phyloP scores from a whole-genome alignment of 2,113 vertebrate genomes.

The Leptodactylus fuscus region DNA sequence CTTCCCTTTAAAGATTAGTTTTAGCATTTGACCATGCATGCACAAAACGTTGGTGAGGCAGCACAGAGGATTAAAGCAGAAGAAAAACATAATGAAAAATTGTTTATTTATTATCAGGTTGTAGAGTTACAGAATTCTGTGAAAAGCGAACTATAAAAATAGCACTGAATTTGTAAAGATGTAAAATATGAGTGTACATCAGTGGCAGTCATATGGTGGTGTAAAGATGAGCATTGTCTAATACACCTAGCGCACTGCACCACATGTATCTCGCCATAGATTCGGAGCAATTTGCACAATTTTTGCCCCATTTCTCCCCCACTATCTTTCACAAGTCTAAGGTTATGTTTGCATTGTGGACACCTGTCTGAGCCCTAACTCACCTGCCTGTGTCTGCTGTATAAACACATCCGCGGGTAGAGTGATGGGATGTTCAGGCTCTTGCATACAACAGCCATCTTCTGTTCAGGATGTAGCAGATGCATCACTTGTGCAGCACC shows the following conservation, averaged over 20 bases:
- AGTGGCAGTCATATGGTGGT: not conserved
- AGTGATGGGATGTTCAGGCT: slow-evolving; percentile 16
- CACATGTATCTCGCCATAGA: too few species aligned
- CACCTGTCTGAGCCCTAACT: slow-evolving; percentile 22
- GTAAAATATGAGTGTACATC: too few species aligned
- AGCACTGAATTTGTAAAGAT: not conserved
- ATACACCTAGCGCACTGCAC: not conserved
- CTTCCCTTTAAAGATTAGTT: too few species aligned
- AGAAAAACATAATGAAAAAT: too few species aligned
- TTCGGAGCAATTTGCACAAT: not conserved
- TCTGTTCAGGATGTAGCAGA: slow-evolving; percentile 48
- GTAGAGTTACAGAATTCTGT: too few species aligned
- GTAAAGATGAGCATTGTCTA: not conserved
- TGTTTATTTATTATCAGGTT: too few species aligned
- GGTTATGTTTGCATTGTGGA: not conserved
- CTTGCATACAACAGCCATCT: slow-evolving; percentile 20
- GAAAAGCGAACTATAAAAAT: too few species aligned
- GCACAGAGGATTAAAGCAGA: too few species aligned
- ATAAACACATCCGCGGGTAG: not conserved
- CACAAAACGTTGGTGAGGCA: too few species aligned
- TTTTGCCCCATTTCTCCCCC: not conserved
- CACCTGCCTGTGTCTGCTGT: slow-evolving; percentile 39
- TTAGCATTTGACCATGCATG: too few species aligned
- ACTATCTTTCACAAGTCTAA: not conserved
- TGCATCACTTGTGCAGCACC: slow-evolving; percentile 13